Evolutionary conservation across 2,113 vertebrate genomes (phyloP), one percentile per base, ranked within the genome.

Genomic region (Odocoileus virginianus): DNA sequence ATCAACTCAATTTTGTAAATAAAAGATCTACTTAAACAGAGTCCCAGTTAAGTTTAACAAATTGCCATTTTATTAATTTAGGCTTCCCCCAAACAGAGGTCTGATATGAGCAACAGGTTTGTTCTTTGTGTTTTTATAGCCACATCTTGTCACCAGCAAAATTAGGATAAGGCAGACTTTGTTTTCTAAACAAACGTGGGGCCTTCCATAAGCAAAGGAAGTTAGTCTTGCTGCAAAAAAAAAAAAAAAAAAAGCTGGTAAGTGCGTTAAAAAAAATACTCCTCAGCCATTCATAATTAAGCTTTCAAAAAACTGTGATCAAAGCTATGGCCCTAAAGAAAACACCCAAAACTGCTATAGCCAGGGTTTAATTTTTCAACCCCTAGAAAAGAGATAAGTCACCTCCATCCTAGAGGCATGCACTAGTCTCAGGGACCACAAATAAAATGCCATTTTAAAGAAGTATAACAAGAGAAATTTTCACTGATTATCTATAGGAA

Each of bases 171-270:
- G 96, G 97, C 87, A 94, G 95, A 94, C 82, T 92, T 98, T 98
- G 98, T 99, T 99, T 99, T 97, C 98, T 97, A 99, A 99, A 99
- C 97, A 99, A 98, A 97, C 0, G 47, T 28, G 89, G 96, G 98
- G 96, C 96, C 98, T 97, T 87, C 21, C 92, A 87, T 94, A 98
- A 98, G 97, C 98, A 98, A 97, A 95, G 92, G 93, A 98, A 98
- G 96, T 87, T 94, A 98, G 95, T 93, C 95, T 97, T 89, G 91
- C 96, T 98, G 95, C 97, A 98, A 98, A 91, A 98, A 0, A 45
- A 33, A 27, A 57, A 43, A 92, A 52, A 67, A 67, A 67, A 96
- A 99, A 98, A 81, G 87, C 6, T 98, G 98, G 98, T 99, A 99
- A 99, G 89, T 94, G 88, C 92, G 95, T 87, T 98, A 96, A 98